Evolutionary conservation across 2,113 vertebrate species (phyloP).

Genomic region (Onychostruthus taczanowskii): DNA sequence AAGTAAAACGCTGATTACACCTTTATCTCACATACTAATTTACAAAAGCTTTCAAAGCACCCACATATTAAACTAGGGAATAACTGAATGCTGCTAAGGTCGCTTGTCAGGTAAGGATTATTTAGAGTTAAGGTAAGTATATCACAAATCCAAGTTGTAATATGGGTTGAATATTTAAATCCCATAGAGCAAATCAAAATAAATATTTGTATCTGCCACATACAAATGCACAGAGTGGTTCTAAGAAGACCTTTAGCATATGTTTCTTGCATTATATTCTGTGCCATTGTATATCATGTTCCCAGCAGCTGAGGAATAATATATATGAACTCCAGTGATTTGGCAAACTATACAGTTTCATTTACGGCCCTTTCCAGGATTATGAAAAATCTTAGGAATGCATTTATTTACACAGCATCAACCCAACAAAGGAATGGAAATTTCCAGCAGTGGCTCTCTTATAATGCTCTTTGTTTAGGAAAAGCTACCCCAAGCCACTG

Average conservation of each 20-base stretch:
- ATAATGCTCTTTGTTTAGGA: conserved; percentile 53
- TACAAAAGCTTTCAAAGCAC: conserved; percentile 1
- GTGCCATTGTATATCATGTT: neutral
- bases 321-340: neutral
- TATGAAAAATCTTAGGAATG: conserved; percentile 61
- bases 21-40: neutral
- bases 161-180: neutral
- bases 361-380: conserved; percentile 3
- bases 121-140: neutral
- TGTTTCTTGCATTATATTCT: conserved; percentile 39
- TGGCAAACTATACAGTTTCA: conserved; percentile 6
- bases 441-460: conserved; percentile 60
- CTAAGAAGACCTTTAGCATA: conserved; percentile 11
- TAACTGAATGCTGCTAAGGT: neutral
- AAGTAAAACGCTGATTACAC: neutral
- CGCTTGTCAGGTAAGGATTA: neutral
- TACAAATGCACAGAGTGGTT: neutral
- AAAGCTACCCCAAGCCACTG: conserved; percentile 60
- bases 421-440: conserved; percentile 65
- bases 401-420: conserved; percentile 67
- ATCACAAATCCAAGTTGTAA: neutral
- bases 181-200: neutral
- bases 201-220: neutral
- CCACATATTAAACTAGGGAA: neutral
- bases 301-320: conserved; percentile 3